Evolutionary conservation across 1,140 invertebrate genomes (phyloP), one percentile per base, ranked within the genome.

Genomic region (Spodoptera frugiperda): DNA sequence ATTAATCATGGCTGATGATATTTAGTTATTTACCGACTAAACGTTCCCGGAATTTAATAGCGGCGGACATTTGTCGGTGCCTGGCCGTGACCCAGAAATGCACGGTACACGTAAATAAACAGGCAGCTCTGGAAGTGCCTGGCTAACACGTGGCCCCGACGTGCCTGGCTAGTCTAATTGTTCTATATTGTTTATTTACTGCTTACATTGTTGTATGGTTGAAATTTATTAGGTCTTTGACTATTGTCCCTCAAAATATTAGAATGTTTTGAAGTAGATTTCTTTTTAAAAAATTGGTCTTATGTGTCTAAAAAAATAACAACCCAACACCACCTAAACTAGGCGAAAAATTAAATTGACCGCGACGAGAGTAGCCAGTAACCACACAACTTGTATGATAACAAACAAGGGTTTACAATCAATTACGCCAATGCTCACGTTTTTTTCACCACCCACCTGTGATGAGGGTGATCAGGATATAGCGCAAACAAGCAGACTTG

Each of bases 31-130:
- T 21, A 19, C 19, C 9, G 19, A 65, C 17, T 3, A 6, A 61
- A 25, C 39, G 46, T 75, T 70, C 70, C 73, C 70, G 70, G 72
- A 79, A 76, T 63, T 17, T 17, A 70, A 71, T 49, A 77, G 57
- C 49, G 1, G 33, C 59, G 44, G 19, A 67, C 44, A 67, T 67
- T 67, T 67, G 44, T 19, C 63, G 63, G 11, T 19, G 63, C n/a
- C 33, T 10, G 78, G 54, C 74, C 61, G 12, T 73, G 74, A 76
- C 75, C 55, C 51, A 76, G 54, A 68, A 73, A 61, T 10, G 44
- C 8, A 30, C 19, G 17, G 8, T 1, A 25, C 8, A 67, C 79
- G 59, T 63, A 78, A 78, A 74, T 76, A 77, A 72, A 74, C 71
- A 77, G 19, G 44, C 44, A 19, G 10, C 0, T 63, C 39, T 67